These are phyloP conservation scores for Hybos culiciformis DNA, from an alignment of 2,888 invertebrate genomes.

Conservation along the genomic window DNA sequence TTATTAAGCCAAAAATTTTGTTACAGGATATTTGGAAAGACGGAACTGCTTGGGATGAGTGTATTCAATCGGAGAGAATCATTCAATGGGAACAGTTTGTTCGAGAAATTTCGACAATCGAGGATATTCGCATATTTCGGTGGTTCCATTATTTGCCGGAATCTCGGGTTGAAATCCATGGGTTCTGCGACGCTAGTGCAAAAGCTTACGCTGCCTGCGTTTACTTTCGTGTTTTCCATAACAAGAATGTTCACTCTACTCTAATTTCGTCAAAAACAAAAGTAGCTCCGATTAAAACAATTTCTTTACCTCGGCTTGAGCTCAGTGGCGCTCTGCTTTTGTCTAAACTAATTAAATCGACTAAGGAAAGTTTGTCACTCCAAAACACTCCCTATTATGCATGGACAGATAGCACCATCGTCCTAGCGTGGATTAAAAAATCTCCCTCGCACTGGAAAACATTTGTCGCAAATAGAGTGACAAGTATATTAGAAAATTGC, in stretches of 20 bases:
- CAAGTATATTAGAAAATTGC: constrained; percentile 12
- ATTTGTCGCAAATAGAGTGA: constrained; percentile 16
- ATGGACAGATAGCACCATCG: constrained; percentile 14
- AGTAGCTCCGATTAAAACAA: background rate
- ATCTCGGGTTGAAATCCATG: background rate
- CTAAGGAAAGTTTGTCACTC: background rate
- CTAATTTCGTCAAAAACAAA: background rate
- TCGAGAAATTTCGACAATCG: background rate
- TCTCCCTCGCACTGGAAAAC: constrained; percentile 16
- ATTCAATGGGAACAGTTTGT: background rate
- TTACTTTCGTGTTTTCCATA: too few species aligned
- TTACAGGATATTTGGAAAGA: background rate
- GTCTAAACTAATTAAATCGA: constrained; percentile 2
- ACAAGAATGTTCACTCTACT: too few species aligned
- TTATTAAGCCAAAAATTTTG: background rate
- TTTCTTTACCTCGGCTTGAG: background rate
- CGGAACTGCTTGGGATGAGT: too few species aligned
- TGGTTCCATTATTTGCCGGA: background rate
- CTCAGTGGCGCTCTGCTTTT: constrained; percentile 12
- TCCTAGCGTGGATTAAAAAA: constrained; percentile 16
- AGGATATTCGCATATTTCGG: background rate
- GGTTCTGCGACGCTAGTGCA: background rate
- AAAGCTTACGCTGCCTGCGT: background rate
- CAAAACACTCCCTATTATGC: constrained; percentile 8
- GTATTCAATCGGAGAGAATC: background rate